These are phyloP conservation scores for Macrostomum lignano DNA, from an alignment of 1,140 invertebrate genomes.

Conservation along the genomic window DNA sequence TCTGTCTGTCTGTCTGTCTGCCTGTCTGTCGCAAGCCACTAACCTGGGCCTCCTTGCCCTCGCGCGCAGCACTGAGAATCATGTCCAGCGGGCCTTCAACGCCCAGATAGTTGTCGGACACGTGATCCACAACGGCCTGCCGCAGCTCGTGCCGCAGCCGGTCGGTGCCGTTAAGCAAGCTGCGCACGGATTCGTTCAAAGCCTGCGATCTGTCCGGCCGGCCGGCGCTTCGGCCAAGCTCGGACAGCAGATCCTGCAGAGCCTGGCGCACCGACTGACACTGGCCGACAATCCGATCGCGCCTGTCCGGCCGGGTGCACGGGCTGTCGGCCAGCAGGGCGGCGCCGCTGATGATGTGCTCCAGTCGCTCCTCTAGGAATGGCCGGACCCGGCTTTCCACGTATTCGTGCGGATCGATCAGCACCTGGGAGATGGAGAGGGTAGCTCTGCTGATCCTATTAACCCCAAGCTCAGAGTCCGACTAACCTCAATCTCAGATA, in stretches of 20 bases:
- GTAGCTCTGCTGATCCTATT: too few species aligned
- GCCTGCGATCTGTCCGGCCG: too few species aligned
- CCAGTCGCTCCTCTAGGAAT: constrained; percentile 70
- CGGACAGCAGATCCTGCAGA: too few species aligned
- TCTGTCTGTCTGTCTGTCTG: too few species aligned
- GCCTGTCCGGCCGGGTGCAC: constrained; percentile 31
- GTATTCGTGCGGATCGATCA: constrained; percentile 81
- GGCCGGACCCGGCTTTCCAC: constrained; percentile 71
- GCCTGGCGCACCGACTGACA: constrained; percentile 93
- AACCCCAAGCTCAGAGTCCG: too few species aligned
- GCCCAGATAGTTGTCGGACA: constrained; percentile 88
- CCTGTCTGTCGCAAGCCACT: too few species aligned
- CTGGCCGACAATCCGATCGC: constrained; percentile 79
- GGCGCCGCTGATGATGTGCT: constrained; percentile 84
- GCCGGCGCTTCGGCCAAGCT: too few species aligned
- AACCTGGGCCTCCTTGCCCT: constrained; percentile 15
- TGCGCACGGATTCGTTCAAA: background rate
- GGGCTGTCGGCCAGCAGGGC: constrained; percentile 68
- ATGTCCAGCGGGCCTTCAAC: constrained; percentile 75
- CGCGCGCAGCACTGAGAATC: constrained; percentile 57
- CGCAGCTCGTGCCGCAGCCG: constrained; percentile 38
- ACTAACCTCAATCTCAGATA: too few species aligned
- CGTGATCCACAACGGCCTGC: constrained; percentile 93
- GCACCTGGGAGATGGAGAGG: too few species aligned
- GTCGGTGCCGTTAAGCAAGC: background rate